Conservation (phyloP, 2,797 vertebrate genomes). For the Crypturellus tataupa region DNA sequence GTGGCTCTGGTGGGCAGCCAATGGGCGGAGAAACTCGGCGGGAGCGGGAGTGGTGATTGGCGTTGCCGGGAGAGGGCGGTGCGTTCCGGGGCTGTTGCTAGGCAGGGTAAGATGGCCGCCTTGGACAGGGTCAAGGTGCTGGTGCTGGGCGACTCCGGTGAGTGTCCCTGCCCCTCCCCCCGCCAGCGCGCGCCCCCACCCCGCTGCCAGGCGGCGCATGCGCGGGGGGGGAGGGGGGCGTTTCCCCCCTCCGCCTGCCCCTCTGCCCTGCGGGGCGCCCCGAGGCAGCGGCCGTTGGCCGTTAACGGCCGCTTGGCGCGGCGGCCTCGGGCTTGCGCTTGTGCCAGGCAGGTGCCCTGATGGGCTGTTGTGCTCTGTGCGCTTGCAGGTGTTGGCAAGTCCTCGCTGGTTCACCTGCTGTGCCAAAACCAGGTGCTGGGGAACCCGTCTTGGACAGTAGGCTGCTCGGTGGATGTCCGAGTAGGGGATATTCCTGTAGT, state of each 20-base stretch:
- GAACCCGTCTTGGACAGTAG: slow-evolving; percentile 98
- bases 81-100: background rate
- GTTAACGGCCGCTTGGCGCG: background rate
- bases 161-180: background rate
- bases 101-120: slow-evolving; percentile 87
- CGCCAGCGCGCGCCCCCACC: too few species aligned
- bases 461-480: slow-evolving; percentile 97
- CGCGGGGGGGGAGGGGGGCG: background rate
- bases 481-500: slow-evolving; percentile 80
- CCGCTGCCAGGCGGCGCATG: background rate
- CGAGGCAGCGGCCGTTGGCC: background rate
- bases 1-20: rapidly evolving
- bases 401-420: slow-evolving; percentile 94
- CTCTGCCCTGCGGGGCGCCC: too few species aligned
- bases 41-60: background rate
- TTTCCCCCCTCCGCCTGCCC: too few species aligned
- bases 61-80: background rate
- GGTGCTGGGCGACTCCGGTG: slow-evolving; percentile 97
- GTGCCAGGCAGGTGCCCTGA: background rate
- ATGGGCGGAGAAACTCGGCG: rapidly evolving
- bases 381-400: slow-evolving; percentile 94
- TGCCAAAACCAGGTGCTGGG: slow-evolving; percentile 97
- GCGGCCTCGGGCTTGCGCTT: too few species aligned
- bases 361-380: background rate
- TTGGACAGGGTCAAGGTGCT: slow-evolving; percentile 95